Base-by-base conservation (phyloP, 2,797 vertebrate species). In the Pseudopleuronectes americanus region DNA sequence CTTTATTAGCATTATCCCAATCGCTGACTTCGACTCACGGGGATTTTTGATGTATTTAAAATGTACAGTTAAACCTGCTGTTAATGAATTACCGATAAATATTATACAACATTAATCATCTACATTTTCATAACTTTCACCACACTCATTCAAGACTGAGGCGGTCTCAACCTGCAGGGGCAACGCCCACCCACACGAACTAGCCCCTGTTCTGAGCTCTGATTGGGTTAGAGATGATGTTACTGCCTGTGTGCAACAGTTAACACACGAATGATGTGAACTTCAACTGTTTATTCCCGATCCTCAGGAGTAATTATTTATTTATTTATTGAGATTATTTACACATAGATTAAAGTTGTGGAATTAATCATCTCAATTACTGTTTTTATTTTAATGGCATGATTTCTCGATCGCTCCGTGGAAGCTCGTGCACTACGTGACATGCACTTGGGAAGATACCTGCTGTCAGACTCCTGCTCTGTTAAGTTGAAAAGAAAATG, bases 111-210 rank as follows among this genome's bases (percentile, higher is more conserved):
- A 38, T 13, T 12, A 38, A 12, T 38, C 36, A 38, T 12, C 36
- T 12, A 13, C 36, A 12, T 12, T 12, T 38, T 3, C 1, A 12
- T 4, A 38, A 12, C 36, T 38, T 38, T 12, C 10, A 38, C 12
- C 12, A 12, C 6, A 23, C 33, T 51, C 33, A 36, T 51, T 16
- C 23, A 1, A 45, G 8, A 22, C 28, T 4, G 19, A 31, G 16
- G 22, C 7, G 31, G 55, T 33, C 49, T 75, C 61, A 73, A 74
- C 70, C 48, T 79, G 81, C 56, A 28, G 64, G 45, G 87, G 76
- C 79, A 57, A 90, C 91, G 90, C 91, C 92, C 90, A 89, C 90
- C 89, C 67, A 2, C 3, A 23, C 10, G 4, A 2, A 33, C 17
- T 3, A 0, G 17, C 3, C 45, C 1, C n/a, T 3, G 16, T 66